Base-by-base conservation (phyloP, 2,888 invertebrate genomes). In the Lathronympha strigana region DNA sequence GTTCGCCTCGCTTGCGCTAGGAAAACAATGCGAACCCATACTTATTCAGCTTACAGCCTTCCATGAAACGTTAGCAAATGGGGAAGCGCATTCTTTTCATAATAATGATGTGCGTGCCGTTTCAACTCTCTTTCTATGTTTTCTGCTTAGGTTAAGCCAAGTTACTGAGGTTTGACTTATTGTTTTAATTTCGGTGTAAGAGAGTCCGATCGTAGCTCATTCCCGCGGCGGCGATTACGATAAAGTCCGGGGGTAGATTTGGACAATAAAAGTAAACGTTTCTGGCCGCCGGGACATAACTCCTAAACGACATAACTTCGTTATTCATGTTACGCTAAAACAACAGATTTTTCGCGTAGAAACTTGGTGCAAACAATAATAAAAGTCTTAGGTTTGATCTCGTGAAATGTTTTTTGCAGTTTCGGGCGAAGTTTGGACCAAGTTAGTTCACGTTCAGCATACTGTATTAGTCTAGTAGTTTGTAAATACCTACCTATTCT, bases 221-320 rank as follows among this genome's bases (percentile, higher is more conserved):
- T 79, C 87, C 85, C 85, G 76, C 73, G 83, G 79, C 78, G 74
- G 79, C 84, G 80, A 86, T 90, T 88, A 87, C 79, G 76, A 79
- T 87, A 87, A 89, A 84, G 84, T 84, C 75, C 79, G 74, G 77
- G 83, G 87, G 85, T 81, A 79, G 81, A 83, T 85, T 84, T 81
- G 75, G 75, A 81, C 87, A 86, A 85, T 88, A 87, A 88, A 90
- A 86, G 87, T 84, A 87, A 90, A 88, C 83, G 86, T 80, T 83
- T 82, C 78, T 74, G 78, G 75, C 78, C 79, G 73, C 72, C 71
- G 81, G 78, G 79, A 79, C 78, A 72, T 71, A 84, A 85, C 79
- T 84, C 79, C 76, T 78, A 82, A 88, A 85, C 80, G 82, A 77
- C 78, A 70, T 67, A 80, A 86, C 82, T 86, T 84, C 76, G 81